Base-by-base conservation (phyloP, 2,113 vertebrate species). In the Chascanopsetta lugubris region DNA sequence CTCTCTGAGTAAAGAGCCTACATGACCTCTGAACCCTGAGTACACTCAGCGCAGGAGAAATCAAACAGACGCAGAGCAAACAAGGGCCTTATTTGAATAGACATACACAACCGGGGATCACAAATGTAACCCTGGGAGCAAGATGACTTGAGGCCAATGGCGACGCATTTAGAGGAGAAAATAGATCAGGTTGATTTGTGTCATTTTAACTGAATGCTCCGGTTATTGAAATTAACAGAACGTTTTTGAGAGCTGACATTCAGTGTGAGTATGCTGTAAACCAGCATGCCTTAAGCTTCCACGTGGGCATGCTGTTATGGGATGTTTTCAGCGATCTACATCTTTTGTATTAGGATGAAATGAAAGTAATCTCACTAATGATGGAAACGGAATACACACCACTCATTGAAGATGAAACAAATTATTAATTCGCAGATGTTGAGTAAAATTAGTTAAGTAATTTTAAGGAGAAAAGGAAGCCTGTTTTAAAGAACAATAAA, bases 31-130 rank as follows among this genome's bases (percentile, higher is more conserved):
- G 77, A 88, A 88, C 87, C 82, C 5, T 48, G 72, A 85, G 86
- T 90, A 90, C 88, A 88, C 87, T 91, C 86, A 85, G 79, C 62
- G 62, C 78, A 84, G 80, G 85, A 91, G 84, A 90, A 91, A 89
- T 85, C 86, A 90, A 91, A 90, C 84, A 89, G 68, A 82, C 58
- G 18, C 81, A 86, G 68, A 59, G 79, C 89, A 93, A 92, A 92
- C 87, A 89, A 59, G 61, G 77, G 56, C 71, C 80, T 86, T 89
- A 88, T 90, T 88, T 86, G 69, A 91, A 87, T 85, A 82, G 76
- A 82, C 79, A 84, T 82, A 74, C 70, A 82, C 75, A 84, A 83
- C 71, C 68, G 85, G 84, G 24, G 45, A 15, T 20, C 45, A 40
- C 29, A 25, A 18, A 29, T 59, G 40, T 29, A 43, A 21, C 24